phyloP scores from a whole-genome alignment of 2,888 invertebrate genomes.

The Nemotelus nigrinus region DNA sequence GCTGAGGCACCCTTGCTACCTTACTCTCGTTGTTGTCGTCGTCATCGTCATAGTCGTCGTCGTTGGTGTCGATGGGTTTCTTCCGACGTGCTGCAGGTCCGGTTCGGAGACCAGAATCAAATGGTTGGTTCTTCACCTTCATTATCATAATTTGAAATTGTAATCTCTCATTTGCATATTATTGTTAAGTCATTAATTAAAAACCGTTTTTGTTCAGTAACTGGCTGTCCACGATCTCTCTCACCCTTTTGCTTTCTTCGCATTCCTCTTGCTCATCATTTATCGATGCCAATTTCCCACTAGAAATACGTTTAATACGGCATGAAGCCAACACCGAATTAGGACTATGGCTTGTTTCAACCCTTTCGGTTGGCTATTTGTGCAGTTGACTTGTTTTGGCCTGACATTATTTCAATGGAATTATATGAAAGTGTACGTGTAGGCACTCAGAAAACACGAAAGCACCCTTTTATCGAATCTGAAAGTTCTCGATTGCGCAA shows the following conservation, averaged over 20 bases:
- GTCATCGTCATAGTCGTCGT: no score
- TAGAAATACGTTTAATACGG: slow-evolving; percentile 23
- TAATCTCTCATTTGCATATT: slow-evolving; percentile 48
- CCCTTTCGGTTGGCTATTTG: not conserved
- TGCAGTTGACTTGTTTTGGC: no score
- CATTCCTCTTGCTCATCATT: slow-evolving; percentile 23
- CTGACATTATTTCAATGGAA: no score
- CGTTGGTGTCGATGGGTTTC: not conserved
- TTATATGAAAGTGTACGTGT: no score
- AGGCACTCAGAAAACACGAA: no score
- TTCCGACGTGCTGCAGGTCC: not conserved
- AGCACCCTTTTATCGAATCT: no score
- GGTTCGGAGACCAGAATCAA: not conserved
- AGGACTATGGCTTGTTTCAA: slow-evolving; percentile 25
- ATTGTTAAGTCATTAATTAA: slow-evolving; percentile 49
- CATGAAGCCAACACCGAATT: not conserved
- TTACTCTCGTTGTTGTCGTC: not conserved
- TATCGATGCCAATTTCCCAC: slow-evolving; percentile 43
- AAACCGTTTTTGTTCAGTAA: slow-evolving; percentile 45
- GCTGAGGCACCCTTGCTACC: not conserved
- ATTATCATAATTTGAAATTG: slow-evolving; percentile 48
- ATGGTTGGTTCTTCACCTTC: slow-evolving; percentile 42
- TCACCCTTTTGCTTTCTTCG: slow-evolving; percentile 11
- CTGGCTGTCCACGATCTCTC: slow-evolving; percentile 33
- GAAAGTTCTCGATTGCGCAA: no score